Evolutionary conservation across 2,113 vertebrate species (phyloP).

Genomic region (Mesoclemmys tuberculata): DNA sequence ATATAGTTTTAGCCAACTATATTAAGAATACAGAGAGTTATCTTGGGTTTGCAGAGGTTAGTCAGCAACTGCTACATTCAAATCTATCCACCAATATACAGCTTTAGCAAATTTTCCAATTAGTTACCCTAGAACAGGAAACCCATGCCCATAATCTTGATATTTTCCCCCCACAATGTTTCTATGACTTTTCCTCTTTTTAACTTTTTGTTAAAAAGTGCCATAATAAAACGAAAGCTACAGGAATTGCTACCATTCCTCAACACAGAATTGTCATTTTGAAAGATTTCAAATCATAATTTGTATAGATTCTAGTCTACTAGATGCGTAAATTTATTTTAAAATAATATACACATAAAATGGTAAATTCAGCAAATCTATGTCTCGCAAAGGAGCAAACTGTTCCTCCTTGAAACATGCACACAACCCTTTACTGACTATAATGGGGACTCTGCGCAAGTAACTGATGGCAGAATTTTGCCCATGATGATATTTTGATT

Average conservation of each 20-base stretch:
- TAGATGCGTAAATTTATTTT: not conserved
- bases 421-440: not conserved
- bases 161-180: not conserved
- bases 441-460: not conserved
- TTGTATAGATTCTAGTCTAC: not conserved
- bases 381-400: not conserved
- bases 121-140: not conserved
- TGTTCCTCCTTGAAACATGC: not conserved
- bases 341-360: not conserved
- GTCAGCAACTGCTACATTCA: not conserved
- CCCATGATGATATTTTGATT: not conserved
- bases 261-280: not conserved
- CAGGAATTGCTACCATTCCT: too few species aligned
- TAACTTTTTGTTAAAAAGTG: not conserved
- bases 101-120: not conserved
- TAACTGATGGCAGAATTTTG: not conserved
- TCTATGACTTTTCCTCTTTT: not conserved
- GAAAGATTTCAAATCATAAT: not conserved
- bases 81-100: not conserved
- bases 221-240: not conserved
- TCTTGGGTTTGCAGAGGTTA: not conserved
- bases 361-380: not conserved
- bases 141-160: not conserved
- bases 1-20: not conserved
- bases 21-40: not conserved